Evolutionary conservation across 2,113 vertebrate genomes (phyloP).

Genomic region (Halichoeres trimaculatus): DNA sequence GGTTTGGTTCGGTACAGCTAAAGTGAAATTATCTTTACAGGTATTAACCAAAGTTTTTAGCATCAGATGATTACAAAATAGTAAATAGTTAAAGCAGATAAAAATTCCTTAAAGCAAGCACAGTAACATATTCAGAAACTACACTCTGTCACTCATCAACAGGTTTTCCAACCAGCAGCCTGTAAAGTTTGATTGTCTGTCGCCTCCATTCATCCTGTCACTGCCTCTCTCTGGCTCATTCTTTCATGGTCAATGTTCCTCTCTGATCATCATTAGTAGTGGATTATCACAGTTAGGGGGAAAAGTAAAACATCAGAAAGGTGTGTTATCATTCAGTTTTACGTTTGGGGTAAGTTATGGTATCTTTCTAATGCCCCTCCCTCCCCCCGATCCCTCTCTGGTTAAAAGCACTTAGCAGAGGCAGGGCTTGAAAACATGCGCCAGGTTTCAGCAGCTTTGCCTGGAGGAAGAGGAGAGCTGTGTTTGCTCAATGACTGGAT

Average conservation of each 20-base stretch:
- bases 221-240: slow-evolving; percentile 11
- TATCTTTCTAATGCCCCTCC: not conserved
- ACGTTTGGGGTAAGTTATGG: slow-evolving; percentile 4
- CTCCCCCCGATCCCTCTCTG: slow-evolving; percentile 19
- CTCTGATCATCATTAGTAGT: slow-evolving; percentile 54
- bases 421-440: slow-evolving; percentile 71
- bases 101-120: too few species aligned
- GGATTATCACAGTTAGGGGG: slow-evolving; percentile 21
- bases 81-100: too few species aligned
- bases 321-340: not conserved
- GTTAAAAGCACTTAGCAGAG: slow-evolving; percentile 72
- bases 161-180: not conserved
- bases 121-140: too few species aligned
- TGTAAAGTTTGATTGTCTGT: slow-evolving; percentile 54
- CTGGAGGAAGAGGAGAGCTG: slow-evolving; percentile 46
- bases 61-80: too few species aligned
- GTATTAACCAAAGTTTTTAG: too few species aligned
- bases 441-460: slow-evolving; percentile 77
- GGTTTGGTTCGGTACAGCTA: too few species aligned
- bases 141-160: not conserved
- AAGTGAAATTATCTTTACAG: too few species aligned
- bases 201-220: slow-evolving; percentile 42
- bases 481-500: slow-evolving; percentile 6
- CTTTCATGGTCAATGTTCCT: slow-evolving; percentile 23
- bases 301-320: too few species aligned